Evolutionary conservation across 2,888 invertebrate species (phyloP), one percentile per base, ranked within the genome.

Genomic region (Mactromeris polynyma): DNA sequence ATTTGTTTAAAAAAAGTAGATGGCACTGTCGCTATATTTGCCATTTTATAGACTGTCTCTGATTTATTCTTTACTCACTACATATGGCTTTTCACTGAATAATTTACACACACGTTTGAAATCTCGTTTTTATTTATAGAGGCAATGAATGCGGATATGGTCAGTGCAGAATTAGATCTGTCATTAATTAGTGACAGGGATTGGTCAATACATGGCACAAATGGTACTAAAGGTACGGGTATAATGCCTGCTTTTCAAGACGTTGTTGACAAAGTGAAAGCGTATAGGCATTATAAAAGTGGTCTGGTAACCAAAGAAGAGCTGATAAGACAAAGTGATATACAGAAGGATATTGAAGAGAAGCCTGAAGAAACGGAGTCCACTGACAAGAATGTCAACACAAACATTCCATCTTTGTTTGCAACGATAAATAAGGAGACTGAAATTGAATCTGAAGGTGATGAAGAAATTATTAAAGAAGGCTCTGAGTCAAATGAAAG

Each of bases 191-290:
- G 78, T 19, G 85, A 87, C 79, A 85, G 92, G 21, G 89, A 90
- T 40, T 90, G 90, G 90, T 86, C 89, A 26, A 81, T 92, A 7
- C 77, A 86, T 42, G 88, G 64, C 33, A 85, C 86, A 17, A 81
- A 79, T 64, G 78, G 86, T 11, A 21, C 58, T 7, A 90, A 89
- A 31, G 88, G 89, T 2, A 84, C 58, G 31, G 86, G 86, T 17
- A 83, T 92, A 14, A 87, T 46, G 40, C 14, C 64, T 0, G 89
- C 90, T 3, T 90, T 92, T 40, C 51, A 80, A 17, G 90, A 92
- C 31, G 87, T 86, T 21, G 90, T 92, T 21, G 89, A 86, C 4
- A 86, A 88, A 46, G 86, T 92, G 9, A 92, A 89, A 81, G 90
- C 87, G 11, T 83, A 42, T 51, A 80, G 91, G 77, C 88, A 90